Conservation (phyloP, 1,140 invertebrate genomes). For the Drosophila triauraria region DNA sequence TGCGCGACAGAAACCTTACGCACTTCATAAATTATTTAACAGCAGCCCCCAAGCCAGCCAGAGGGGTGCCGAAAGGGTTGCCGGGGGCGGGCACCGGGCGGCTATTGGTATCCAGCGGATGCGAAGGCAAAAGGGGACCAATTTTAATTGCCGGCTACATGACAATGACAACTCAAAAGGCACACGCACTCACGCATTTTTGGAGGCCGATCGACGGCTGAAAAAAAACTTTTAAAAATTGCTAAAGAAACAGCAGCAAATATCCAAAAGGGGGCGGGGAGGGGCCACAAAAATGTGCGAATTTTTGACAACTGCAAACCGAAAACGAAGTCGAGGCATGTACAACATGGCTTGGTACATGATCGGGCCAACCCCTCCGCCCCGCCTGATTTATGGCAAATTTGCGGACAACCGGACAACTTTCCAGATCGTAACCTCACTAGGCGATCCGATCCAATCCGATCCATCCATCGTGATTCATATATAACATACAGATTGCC, state of each 20-base stretch:
- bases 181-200: slow-evolving; percentile 43
- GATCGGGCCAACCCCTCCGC: slow-evolving; percentile 16
- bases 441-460: slow-evolving; percentile 6
- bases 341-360: slow-evolving; percentile 59
- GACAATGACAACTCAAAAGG: slow-evolving; percentile 56
- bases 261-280: slow-evolving; percentile 10
- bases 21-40: slow-evolving; percentile 82
- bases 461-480: slow-evolving; percentile 29
- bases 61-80: background rate
- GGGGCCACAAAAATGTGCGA: slow-evolving; percentile 61
- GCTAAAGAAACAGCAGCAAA: background rate
- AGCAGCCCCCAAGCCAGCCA: slow-evolving; percentile 45
- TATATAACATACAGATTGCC: slow-evolving; percentile 47
- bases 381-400: slow-evolving; percentile 46
- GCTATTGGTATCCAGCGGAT: background rate
- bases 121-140: slow-evolving; percentile 55
- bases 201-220: slow-evolving; percentile 26
- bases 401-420: slow-evolving; percentile 27
- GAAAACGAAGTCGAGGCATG: slow-evolving; percentile 57
- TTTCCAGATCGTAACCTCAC: slow-evolving; percentile 28
- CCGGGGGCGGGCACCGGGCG: background rate
- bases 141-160: slow-evolving; percentile 79
- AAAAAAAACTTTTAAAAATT: background rate
- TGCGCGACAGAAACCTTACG: slow-evolving; percentile 74
- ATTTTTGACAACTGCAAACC: slow-evolving; percentile 75